A percentile compares a stretch with the other conserved stretches of the same genome.
Conservation (phyloP, 1,140 invertebrate species). For the Acromyrmex echinatior region DNA sequence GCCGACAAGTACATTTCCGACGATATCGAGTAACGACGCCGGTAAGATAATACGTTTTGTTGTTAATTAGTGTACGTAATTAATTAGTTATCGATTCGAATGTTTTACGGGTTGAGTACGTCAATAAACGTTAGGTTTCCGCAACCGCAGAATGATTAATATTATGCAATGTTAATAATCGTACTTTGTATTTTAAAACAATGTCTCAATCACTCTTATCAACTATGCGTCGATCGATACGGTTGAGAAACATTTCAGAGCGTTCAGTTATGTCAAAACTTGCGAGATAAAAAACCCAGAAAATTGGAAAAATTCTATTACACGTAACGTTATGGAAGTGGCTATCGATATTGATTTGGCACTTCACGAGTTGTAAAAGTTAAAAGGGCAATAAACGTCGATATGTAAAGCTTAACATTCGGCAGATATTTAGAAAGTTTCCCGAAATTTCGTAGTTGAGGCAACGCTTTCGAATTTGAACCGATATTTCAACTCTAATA, state of each 20-base stretch:
- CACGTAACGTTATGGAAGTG: conserved; percentile 8
- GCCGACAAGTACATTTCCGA: conserved; percentile 54
- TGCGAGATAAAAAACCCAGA: background rate
- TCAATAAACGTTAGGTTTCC: conserved; percentile 8
- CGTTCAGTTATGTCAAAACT: background rate
- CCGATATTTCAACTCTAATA: conserved; percentile 2
- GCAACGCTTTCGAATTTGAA: background rate
- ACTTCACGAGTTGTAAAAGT: background rate
- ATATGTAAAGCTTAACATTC: background rate
- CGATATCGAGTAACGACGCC: conserved; percentile 31
- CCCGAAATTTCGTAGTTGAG: background rate
- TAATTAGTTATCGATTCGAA: conserved; percentile 43
- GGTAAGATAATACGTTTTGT: conserved; percentile 60
- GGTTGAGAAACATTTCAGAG: background rate
- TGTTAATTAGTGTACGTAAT: conserved; percentile 29
- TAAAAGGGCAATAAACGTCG: conserved; percentile 13
- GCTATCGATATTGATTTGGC: conserved; percentile 11
- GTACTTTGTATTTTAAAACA: background rate
- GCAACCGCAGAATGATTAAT: background rate
- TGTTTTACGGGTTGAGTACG: conserved; percentile 3
- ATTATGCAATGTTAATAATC: background rate
- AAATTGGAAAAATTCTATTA: conserved; percentile 9
- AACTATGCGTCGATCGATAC: too few species aligned
- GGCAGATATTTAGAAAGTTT: background rate
- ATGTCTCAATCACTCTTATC: background rate